phyloP scores from a whole-genome alignment of 2,113 vertebrate genomes.

The Acinonyx jubatus region DNA sequence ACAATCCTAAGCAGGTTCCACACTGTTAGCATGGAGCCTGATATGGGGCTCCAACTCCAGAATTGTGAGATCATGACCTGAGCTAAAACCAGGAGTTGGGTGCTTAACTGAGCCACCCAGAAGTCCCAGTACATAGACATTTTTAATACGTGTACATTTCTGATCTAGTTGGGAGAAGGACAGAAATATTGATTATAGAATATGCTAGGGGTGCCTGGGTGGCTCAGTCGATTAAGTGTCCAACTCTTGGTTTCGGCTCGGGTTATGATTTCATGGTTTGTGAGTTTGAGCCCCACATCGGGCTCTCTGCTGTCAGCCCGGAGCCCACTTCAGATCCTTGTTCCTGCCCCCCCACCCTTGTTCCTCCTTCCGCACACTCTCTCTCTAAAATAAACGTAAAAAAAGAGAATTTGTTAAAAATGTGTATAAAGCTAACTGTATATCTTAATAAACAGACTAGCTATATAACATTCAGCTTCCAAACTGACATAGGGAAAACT shows the following conservation, averaged over 20 bases:
- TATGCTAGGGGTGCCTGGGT: no score
- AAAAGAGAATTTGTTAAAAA: neutral
- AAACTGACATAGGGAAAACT: neutral
- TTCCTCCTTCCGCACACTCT: no score
- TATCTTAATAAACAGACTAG: neutral
- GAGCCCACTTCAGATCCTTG: no score
- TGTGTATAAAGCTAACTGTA: neutral
- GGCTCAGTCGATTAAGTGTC: no score
- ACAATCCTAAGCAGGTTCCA: neutral
- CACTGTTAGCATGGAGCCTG: neutral
- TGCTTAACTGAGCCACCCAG: neutral
- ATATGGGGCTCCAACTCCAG: neutral
- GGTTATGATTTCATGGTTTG: no score
- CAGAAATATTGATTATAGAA: neutral
- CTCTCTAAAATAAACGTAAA: no score
- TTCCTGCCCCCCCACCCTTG: no score
- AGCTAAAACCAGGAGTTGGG: neutral
- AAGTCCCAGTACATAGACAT: neutral
- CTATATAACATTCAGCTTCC: neutral
- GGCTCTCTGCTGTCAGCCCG: no score
- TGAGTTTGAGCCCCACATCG: no score
- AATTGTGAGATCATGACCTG: neutral
- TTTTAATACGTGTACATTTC: neutral
- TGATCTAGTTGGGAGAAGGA: neutral
- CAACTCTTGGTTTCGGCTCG: no score